These are phyloP conservation scores for Lamprotornis superbus DNA, from an alignment of 2,113 vertebrate genomes.

Conservation along the genomic window DNA sequence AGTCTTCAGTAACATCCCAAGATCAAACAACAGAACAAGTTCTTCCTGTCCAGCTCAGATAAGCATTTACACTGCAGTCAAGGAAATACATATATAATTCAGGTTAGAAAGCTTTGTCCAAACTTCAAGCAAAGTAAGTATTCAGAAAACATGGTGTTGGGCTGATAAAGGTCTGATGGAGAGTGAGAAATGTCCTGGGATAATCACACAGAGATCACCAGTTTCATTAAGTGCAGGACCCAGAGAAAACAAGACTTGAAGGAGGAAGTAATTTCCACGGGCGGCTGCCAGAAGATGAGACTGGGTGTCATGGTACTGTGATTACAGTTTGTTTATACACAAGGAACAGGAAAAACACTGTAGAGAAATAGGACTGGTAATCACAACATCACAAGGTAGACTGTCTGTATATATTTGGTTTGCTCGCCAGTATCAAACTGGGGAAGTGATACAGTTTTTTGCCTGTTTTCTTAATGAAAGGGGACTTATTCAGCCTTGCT, in stretches of 20 bases:
- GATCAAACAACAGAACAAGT: background rate
- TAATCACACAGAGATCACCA: background rate
- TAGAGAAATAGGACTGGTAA: background rate
- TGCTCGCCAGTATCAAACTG: rapidly evolving
- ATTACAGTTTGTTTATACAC: background rate
- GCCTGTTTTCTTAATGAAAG: background rate
- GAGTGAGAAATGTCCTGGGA: background rate
- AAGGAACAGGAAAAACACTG: background rate
- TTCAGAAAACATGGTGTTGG: background rate
- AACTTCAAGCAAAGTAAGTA: background rate
- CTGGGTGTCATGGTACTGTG: background rate
- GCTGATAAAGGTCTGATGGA: background rate
- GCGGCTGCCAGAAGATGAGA: background rate
- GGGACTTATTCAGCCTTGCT: background rate
- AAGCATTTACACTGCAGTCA: background rate
- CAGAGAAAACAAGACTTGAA: background rate
- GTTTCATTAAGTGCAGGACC: background rate
- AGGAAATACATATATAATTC: background rate
- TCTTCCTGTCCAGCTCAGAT: background rate
- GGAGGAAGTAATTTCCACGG: background rate
- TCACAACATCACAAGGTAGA: background rate
- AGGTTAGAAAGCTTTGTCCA: background rate
- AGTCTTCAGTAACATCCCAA: background rate
- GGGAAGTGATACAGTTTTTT: background rate
- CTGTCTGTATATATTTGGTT: background rate